These are phyloP conservation scores for Lepus townsendii DNA, from an alignment of 2,797 vertebrate genomes.

Conservation along the genomic window DNA sequence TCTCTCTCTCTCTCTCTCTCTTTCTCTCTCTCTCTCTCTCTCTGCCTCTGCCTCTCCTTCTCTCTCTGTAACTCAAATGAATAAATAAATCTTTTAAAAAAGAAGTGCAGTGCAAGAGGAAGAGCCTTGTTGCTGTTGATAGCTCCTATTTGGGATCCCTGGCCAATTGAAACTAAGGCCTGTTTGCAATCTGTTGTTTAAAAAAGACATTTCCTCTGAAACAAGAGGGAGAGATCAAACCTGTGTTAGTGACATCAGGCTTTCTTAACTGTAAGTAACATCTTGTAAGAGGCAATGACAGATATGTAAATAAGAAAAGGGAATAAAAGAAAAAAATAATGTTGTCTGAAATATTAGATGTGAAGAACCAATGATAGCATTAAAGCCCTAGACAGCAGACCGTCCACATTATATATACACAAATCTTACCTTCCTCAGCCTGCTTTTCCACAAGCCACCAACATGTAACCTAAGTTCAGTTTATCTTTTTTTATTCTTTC, in stretches of 20 bases:
- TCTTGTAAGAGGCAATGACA: neutral
- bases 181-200: neutral
- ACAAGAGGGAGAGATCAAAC: neutral
- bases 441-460: neutral
- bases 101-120: neutral
- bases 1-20: too few relatives aligned
- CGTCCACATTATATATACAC: neutral
- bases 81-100: too few relatives aligned
- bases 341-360: neutral
- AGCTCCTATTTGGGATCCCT: neutral
- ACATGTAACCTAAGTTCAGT: neutral
- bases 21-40: too few relatives aligned
- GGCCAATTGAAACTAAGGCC: neutral
- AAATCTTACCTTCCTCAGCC: neutral
- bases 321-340: neutral
- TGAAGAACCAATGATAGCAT: neutral
- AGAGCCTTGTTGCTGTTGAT: neutral
- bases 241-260: neutral
- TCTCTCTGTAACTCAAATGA: too few relatives aligned
- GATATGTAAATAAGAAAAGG: constrained; percentile 21
- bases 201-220: neutral
- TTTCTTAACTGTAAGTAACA: constrained; percentile 14
- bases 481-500: constrained; percentile 19
- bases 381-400: neutral
- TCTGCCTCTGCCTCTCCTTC: too few relatives aligned